Evolutionary conservation across 2,113 vertebrate species (phyloP).

Genomic region (Petaurus breviceps): DNA sequence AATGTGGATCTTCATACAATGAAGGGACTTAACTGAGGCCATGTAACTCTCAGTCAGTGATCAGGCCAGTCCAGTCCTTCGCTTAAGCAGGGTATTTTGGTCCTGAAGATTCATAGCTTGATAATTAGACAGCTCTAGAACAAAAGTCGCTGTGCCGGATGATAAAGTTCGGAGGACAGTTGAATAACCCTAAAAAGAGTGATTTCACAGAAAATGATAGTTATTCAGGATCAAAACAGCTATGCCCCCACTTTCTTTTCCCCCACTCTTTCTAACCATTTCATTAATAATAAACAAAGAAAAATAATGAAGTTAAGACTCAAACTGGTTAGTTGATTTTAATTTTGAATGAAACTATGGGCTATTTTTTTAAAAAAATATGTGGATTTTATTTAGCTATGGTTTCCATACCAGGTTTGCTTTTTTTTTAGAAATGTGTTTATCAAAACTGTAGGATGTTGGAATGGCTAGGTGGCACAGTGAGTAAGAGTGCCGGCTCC

Average conservation of each 20-base stretch:
- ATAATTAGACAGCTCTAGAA: slow-evolving; percentile 91
- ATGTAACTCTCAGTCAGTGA: background rate
- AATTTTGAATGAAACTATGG: background rate
- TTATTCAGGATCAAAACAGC: background rate
- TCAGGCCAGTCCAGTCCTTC: slow-evolving; percentile 84
- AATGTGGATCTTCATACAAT: background rate
- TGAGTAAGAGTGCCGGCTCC: too few relatives aligned
- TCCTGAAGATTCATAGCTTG: slow-evolving; percentile 92
- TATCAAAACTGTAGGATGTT: background rate
- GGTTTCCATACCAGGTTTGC: background rate
- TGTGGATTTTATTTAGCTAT: background rate
- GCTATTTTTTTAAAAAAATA: background rate
- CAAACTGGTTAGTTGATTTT: background rate
- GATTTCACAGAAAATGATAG: background rate
- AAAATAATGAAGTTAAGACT: background rate
- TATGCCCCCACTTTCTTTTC: slow-evolving; percentile 9
- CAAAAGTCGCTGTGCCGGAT: slow-evolving; percentile 94
- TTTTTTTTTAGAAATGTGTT: background rate
- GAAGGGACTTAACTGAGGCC: background rate
- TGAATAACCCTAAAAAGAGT: slow-evolving; percentile 91
- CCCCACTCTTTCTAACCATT: background rate
- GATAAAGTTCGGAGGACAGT: slow-evolving; percentile 91
- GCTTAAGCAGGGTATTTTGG: slow-evolving; percentile 87
- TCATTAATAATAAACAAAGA: background rate
- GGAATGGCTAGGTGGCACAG: too few relatives aligned